Evolutionary conservation across 2,888 invertebrate species (phyloP).

Genomic region (Amorpha juglandis): DNA sequence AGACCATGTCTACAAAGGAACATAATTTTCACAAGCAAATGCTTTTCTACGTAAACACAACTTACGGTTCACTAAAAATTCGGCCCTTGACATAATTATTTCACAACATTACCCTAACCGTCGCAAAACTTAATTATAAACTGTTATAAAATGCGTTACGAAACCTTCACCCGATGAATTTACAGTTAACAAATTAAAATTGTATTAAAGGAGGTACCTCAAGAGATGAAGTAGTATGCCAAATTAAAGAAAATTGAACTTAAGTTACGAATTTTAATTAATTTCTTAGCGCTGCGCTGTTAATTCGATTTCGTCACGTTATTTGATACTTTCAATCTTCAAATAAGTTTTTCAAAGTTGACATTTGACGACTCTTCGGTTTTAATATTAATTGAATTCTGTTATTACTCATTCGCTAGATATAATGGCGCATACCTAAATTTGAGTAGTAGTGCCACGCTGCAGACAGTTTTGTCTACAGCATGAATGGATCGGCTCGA

Average conservation of each 20-base stretch:
- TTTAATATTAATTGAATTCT: neutral
- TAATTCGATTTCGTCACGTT: conserved; percentile 8
- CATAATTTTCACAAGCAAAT: neutral
- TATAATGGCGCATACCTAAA: too few relatives aligned
- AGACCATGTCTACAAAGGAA: neutral
- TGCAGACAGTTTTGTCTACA: too few relatives aligned
- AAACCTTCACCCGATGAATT: neutral
- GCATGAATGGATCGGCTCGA: too few relatives aligned
- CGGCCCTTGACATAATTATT: neutral
- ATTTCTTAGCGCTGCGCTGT: conserved; percentile 1
- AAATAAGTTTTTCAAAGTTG: neutral
- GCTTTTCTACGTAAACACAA: neutral
- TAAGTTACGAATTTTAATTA: conserved; percentile 4
- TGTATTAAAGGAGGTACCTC: neutral
- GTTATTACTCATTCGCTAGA: neutral
- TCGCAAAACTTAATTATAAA: conserved; percentile 1
- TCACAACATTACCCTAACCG: neutral
- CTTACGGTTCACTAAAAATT: neutral
- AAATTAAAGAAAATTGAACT: neutral
- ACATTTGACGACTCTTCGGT: neutral
- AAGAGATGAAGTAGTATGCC: neutral
- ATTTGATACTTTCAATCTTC: neutral
- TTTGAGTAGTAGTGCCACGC: too few relatives aligned
- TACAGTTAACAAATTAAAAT: neutral
- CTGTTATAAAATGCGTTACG: neutral